These are phyloP conservation scores for Ectemnius cavifrons DNA, from an alignment of 2,888 invertebrate species.

Conservation along the genomic window DNA sequence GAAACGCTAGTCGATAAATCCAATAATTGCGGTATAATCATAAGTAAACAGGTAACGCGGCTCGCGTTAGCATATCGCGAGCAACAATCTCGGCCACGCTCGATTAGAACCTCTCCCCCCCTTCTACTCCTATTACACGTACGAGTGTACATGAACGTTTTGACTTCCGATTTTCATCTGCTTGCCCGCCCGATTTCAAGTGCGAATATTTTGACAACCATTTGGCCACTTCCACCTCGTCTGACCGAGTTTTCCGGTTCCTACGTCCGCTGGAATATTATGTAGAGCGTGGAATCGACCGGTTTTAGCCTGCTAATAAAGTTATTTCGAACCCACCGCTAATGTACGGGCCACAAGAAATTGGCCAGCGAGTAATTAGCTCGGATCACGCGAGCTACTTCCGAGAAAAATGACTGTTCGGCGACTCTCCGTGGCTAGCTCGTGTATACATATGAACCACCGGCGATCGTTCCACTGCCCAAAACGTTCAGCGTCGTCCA, in stretches of 20 bases:
- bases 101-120: constrained; percentile 11
- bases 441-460: no score
- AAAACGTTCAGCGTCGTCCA: neutral
- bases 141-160: constrained; percentile 17
- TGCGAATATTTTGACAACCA: neutral
- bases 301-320: constrained; percentile 14
- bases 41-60: constrained; percentile 74
- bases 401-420: constrained; percentile 3
- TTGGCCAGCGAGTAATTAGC: constrained; percentile 2
- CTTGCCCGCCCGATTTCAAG: no score
- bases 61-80: constrained; percentile 61
- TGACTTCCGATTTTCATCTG: constrained; percentile 38
- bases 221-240: no score
- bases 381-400: neutral
- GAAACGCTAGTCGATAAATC: constrained; percentile 76
- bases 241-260: no score
- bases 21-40: constrained; percentile 77
- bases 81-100: constrained; percentile 44
- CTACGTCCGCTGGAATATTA: constrained; percentile 10
- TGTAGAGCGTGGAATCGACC: constrained; percentile 9
- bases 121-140: constrained; percentile 38
- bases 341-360: neutral
- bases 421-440: neutral
- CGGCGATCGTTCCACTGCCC: no score
- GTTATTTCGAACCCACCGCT: neutral